Evolutionary conservation across 2,797 vertebrate genomes (phyloP).

Genomic region (Hippocampus kuda): DNA sequence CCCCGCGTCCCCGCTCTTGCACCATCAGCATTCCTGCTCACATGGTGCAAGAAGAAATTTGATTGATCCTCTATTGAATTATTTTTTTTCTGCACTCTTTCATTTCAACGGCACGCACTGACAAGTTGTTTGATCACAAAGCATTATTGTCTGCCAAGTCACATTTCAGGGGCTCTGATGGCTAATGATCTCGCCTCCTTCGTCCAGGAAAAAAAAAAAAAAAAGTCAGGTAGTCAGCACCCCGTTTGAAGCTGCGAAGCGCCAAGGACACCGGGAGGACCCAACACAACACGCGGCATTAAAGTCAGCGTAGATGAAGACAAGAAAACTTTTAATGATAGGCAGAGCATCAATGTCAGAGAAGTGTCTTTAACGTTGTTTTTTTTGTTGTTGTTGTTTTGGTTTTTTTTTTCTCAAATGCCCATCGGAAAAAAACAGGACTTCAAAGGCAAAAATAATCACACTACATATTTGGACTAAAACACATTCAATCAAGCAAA

Average conservation of each 20-base stretch:
- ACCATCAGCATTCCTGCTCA: constrained; percentile 78
- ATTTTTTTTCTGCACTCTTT: constrained; percentile 71
- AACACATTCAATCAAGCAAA: not conserved
- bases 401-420: not conserved
- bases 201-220: constrained; percentile 60
- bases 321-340: constrained; percentile 68
- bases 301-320: constrained; percentile 61
- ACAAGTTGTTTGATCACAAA: constrained; percentile 81
- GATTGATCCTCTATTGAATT: constrained; percentile 80
- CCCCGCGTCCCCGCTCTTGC: constrained; percentile 70
- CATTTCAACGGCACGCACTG: constrained; percentile 72
- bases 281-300: constrained; percentile 61
- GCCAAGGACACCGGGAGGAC: constrained; percentile 69
- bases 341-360: constrained; percentile 48
- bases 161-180: constrained; percentile 73
- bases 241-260: constrained; percentile 66
- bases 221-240: constrained; percentile 77
- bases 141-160: constrained; percentile 77
- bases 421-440: not conserved
- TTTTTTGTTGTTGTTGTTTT: not conserved
- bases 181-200: constrained; percentile 75
- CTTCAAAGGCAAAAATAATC: not conserved
- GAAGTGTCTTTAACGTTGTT: constrained; percentile 42
- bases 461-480: not conserved
- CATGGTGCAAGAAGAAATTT: constrained; percentile 61